Percentiles rank a stretch among this genome's conserved stretches.
phyloP scores from a whole-genome alignment of 2,113 vertebrate genomes.

The Platanista minor region DNA sequence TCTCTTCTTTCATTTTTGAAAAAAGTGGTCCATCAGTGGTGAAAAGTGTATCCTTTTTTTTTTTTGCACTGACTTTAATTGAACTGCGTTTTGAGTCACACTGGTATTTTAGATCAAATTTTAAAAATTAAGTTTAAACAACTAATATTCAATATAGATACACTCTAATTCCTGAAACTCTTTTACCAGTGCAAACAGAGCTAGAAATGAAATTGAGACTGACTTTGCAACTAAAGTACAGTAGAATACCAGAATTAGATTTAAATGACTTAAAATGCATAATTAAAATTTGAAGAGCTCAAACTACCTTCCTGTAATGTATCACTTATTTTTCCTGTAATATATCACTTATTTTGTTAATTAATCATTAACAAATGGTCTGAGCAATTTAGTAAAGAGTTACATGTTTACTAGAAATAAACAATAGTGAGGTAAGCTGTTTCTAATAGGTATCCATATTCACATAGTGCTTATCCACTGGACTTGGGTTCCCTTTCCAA shows the following conservation, averaged over 20 bases:
- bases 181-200: background rate
- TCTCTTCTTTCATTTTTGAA: background rate
- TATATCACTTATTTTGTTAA: background rate
- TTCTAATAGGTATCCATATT: background rate
- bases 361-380: background rate
- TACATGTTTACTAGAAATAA: background rate
- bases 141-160: background rate
- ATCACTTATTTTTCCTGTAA: background rate
- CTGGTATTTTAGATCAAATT: background rate
- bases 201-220: background rate
- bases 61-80: background rate
- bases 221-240: background rate
- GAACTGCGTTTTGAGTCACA: background rate
- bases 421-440: background rate
- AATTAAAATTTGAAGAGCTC: background rate
- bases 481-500: background rate
- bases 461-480: rapidly evolving
- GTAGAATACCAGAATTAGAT: background rate
- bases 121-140: background rate
- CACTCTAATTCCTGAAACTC: background rate
- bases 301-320: background rate
- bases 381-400: background rate
- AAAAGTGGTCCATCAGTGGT: background rate
- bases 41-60: background rate
- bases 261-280: background rate